Evolutionary conservation across 2,888 invertebrate species (phyloP), one percentile per base, ranked within the genome.

Genomic region (Campoletis raptor): DNA sequence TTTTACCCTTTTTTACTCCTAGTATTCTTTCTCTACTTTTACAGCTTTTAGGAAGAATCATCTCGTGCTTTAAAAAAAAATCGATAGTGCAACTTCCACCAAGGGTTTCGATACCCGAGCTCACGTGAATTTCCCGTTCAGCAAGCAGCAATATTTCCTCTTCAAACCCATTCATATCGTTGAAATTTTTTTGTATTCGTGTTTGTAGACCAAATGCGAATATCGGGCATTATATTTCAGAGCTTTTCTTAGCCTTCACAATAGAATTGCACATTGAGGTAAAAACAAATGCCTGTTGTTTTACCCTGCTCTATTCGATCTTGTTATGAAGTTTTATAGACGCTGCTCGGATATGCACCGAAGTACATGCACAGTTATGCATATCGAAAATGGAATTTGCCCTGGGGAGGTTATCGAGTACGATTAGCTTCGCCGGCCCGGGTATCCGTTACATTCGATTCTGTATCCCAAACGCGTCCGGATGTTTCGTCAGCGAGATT

Each of bases 11-110:
- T 77, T 57, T 86, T 72, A n/a, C 10, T 21, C 66, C 48, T 42
- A 67, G 15, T 42, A 64, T 57, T 5, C 61, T 73, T 64, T 69
- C 42, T 73, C 69, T 42, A 81, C 77, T 86, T 81, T 81, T 69
- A 69, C 81, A 74, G 83, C 78, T 83, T 83, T 86, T 73, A 69
- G 67, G 67, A 73, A 81, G 83, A 81, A 86, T 83, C 64, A 86
- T 83, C 81, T 86, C 83, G 77, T 78, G 37, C 81, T 42, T 64
- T 40, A 24, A 36, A 52, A 79, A 79, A 36, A 21, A 81, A 86
- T 86, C 77, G 83, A 86, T 86, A 57, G 67, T 80, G 52, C 72
- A 37, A 21, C 12, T n/a, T 40, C 36, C 40, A 6, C 10, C 48
- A 8, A 24, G 4, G 7, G 61, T 54, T 61, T 78, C 64, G 73